These are phyloP conservation scores for Psittacula echo DNA, from an alignment of 2,797 vertebrate genomes.

Conservation along the genomic window DNA sequence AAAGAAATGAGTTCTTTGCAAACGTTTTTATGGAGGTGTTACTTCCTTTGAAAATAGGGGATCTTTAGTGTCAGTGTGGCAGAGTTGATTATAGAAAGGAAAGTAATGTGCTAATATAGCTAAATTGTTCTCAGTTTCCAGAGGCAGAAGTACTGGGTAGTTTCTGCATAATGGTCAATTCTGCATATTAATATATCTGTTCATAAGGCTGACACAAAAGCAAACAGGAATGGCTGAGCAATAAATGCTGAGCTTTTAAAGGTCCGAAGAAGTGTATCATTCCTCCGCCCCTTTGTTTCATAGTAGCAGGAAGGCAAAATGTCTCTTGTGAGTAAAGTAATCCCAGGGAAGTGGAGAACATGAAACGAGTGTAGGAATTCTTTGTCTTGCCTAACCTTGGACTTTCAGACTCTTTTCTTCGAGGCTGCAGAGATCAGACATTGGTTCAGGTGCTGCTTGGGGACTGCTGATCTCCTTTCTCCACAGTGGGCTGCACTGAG, in stretches of 20 bases:
- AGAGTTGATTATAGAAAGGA: not conserved
- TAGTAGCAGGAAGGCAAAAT: not conserved
- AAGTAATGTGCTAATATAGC: not conserved
- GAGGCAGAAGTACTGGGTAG: not conserved
- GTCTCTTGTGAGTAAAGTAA: not conserved
- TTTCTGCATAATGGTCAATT: not conserved
- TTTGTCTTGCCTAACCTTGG: not conserved
- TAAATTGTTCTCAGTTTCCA: not conserved
- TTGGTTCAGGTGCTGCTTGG: not conserved
- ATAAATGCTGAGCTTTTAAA: not conserved
- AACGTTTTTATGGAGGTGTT: not conserved
- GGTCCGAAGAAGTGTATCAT: not conserved
- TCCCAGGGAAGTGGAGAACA: not conserved
- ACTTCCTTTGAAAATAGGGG: not conserved
- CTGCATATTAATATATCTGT: not conserved
- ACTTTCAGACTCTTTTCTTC: not conserved
- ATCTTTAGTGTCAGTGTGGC: not conserved
- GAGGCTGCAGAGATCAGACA: rapidly evolving
- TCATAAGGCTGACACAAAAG: not conserved
- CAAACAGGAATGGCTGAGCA: not conserved
- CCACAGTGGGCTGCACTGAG: not conserved
- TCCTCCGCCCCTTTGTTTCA: not conserved
- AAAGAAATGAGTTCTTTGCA: not conserved
- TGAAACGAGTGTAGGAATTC: not conserved
- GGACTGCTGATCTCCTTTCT: not conserved